Percentiles rank a stretch among this genome's conserved stretches.
These are phyloP conservation scores for Corythaeola cristata DNA, from an alignment of 2,113 vertebrate species.

Conservation along the genomic window DNA sequence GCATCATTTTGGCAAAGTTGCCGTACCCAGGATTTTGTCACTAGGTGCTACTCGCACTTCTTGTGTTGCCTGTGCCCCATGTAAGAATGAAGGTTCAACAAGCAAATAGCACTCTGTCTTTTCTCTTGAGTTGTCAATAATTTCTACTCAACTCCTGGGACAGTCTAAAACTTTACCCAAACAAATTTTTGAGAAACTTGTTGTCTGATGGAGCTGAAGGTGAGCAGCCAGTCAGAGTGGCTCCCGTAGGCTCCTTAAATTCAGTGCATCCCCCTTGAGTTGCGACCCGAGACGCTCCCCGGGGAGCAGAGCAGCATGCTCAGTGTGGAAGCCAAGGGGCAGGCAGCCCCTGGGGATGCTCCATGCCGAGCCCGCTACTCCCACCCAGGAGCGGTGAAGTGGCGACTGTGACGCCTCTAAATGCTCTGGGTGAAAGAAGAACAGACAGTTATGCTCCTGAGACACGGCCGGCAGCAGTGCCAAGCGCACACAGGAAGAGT, in stretches of 20 bases:
- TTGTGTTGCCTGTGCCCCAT: not conserved
- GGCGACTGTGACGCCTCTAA: not conserved
- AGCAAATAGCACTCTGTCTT: not conserved
- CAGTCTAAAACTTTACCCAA: not conserved
- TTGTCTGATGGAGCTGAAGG: not conserved
- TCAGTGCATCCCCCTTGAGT: fast-evolving
- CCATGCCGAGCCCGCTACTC: not conserved
- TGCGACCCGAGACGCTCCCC: fast-evolving
- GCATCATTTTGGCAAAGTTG: not conserved
- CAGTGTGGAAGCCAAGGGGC: not conserved
- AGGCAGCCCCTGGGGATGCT: not conserved
- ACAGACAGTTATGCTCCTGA: not conserved
- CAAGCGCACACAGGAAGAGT: not conserved
- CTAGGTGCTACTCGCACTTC: not conserved
- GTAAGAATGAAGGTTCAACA: not conserved
- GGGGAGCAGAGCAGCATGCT: fast-evolving
- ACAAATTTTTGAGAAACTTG: not conserved
- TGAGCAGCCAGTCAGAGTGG: not conserved
- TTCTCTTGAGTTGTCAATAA: not conserved
- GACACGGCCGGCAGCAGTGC: fast-evolving
- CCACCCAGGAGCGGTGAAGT: not conserved
- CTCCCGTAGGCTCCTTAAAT: fast-evolving
- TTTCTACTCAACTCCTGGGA: fast-evolving
- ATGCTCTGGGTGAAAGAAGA: not conserved
- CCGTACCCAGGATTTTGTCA: not conserved